Evolutionary conservation across 2,113 vertebrate species (phyloP), one percentile per base, ranked within the genome.

Genomic region (Calonectris borealis): DNA sequence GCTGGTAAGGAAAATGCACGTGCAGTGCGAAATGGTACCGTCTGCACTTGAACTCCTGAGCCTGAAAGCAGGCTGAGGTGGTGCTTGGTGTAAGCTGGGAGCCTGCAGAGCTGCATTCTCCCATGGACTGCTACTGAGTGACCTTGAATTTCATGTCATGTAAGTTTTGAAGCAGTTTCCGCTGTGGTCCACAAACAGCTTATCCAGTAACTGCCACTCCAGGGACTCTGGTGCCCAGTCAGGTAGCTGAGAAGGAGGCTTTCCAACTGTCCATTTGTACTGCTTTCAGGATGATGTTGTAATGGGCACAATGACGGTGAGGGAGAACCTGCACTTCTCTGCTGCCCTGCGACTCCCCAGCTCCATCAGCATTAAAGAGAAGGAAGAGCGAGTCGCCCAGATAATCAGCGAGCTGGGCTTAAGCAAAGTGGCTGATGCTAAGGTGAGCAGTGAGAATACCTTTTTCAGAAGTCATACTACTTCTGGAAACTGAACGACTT

Each of bases 271-370:
- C 40, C 16, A 2, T 66, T 81, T 88, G 9, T 82, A 9, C 52
- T 92, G 29, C n/a, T 94, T 95, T 87, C 91, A 98, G 97, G 97
- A 97, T 79, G 95, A 97, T 62, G 96, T 95, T 75, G 86, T 96
- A 48, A 97, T 97, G 96, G 95, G 94, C 73, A 96, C 95, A 6
- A 94, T 96, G 97, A 97, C 92, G 0, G 96, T 97, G 84, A 96
- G 97, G 75, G 96, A 97, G 94, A 97, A 98, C 77, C 76, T 97
- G 64, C 96, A 95, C 17, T 97, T 98, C 95, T 97, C 97, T 84
- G 97, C 95, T 78, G 96, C 96, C 1, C 68, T 98, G 65, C 78
- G 97, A 55, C 97, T 98, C 7, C 97, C 97, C 24, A 91, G 65
- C 55, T 96, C 95, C 34, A 96, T 97, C 83, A 94, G 49, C 22